Conservation (phyloP, 2,113 vertebrate genomes). For the Plectropomus leopardus region DNA sequence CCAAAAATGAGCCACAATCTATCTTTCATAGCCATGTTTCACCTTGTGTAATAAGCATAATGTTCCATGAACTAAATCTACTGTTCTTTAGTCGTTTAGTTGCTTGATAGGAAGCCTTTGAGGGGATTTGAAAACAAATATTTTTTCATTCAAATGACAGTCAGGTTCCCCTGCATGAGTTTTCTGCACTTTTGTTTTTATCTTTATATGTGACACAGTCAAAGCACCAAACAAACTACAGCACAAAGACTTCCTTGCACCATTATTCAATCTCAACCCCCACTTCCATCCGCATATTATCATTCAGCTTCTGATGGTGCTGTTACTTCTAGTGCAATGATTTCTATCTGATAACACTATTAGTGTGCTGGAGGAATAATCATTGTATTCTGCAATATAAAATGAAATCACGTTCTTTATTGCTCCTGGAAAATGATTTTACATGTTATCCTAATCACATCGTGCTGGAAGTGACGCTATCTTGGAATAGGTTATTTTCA, state of each 20-base stretch:
- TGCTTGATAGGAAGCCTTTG: too few species aligned
- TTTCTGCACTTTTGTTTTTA: conserved; percentile 17
- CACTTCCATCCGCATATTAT: conserved; percentile 60
- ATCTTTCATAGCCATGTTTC: conserved; percentile 28
- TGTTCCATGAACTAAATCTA: conserved; percentile 3
- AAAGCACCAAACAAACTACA: conserved; percentile 41
- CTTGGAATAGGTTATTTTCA: conserved; percentile 59
- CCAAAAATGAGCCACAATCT: conserved; percentile 14
- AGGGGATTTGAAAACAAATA: background rate
- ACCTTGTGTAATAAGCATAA: conserved; percentile 13
- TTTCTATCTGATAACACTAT: conserved; percentile 77
- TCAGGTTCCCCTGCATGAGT: background rate
- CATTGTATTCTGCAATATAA: conserved; percentile 69
- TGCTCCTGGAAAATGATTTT: conserved; percentile 69
- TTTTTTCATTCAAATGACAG: conserved; percentile 13
- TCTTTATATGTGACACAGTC: conserved; percentile 31
- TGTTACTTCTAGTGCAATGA: conserved; percentile 70
- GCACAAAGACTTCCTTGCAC: conserved; percentile 51
- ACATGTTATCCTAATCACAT: conserved; percentile 67
- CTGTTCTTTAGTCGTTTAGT: background rate
- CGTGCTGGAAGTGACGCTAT: conserved; percentile 44
- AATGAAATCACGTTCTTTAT: conserved; percentile 77
- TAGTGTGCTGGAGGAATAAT: conserved; percentile 69
- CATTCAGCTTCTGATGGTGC: conserved; percentile 62
- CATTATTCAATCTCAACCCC: conserved; percentile 64